Conservation (phyloP, 2,888 invertebrate genomes). For the Anthrax anthrax region DNA sequence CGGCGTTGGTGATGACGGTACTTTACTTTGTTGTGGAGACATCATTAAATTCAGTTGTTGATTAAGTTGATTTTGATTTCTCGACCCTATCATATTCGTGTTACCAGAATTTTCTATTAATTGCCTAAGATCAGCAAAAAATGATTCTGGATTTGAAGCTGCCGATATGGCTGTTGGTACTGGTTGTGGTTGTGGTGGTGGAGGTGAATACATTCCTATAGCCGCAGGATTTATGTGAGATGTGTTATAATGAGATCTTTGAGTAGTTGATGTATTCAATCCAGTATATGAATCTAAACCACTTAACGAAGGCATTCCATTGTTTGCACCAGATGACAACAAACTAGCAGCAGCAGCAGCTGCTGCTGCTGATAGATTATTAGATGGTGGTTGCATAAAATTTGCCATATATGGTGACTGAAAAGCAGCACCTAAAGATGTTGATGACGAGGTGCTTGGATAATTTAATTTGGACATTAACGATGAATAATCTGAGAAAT, state of each 20-base stretch:
- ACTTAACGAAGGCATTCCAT: background rate
- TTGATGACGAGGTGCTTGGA: background rate
- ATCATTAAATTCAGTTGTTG: background rate
- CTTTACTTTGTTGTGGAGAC: background rate
- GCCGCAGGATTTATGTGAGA: too few relatives aligned
- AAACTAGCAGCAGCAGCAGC: background rate
- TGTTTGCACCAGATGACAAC: background rate
- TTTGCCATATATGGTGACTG: background rate
- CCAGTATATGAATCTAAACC: too few relatives aligned
- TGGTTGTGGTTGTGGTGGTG: too few relatives aligned
- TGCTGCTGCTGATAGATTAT: background rate
- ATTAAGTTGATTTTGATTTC: background rate
- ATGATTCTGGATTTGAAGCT: background rate
- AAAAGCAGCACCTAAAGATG: background rate
- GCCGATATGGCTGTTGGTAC: background rate
- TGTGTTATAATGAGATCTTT: background rate
- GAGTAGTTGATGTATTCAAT: background rate
- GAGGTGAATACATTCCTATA: too few relatives aligned
- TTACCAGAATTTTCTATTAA: background rate
- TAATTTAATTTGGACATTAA: slow-evolving; percentile 1
- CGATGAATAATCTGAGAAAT: slow-evolving; percentile 1
- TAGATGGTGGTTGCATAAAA: background rate
- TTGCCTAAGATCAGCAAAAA: background rate
- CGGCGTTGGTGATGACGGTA: background rate
- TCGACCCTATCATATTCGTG: background rate